Evolutionary conservation across 2,797 vertebrate species (phyloP).

Genomic region (Macrochelys suwanniensis): DNA sequence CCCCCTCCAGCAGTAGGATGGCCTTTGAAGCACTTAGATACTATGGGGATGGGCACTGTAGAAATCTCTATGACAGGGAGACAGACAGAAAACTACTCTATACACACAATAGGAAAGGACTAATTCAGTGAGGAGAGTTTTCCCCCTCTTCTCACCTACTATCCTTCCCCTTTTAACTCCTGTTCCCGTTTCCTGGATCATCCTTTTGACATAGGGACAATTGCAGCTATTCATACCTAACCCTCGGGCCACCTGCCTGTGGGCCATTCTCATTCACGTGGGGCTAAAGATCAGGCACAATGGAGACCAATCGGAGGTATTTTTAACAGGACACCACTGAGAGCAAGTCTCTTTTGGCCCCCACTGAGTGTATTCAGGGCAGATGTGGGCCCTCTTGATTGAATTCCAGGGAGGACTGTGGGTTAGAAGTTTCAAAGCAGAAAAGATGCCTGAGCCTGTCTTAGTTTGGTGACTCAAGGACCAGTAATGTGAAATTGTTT

Average conservation of each 20-base stretch:
- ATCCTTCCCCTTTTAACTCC: constrained; percentile 32
- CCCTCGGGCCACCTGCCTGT: constrained; percentile 80
- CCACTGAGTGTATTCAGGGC: constrained; percentile 24
- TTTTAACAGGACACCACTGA: constrained; percentile 51
- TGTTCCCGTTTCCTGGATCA: constrained; percentile 65
- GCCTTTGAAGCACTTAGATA: background rate
- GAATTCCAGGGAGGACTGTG: constrained; percentile 1
- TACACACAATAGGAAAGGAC: constrained; percentile 26
- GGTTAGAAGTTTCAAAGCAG: constrained; percentile 59
- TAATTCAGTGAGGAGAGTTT: constrained; percentile 17
- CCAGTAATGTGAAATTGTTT: constrained; percentile 29
- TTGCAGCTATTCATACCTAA: constrained; percentile 71
- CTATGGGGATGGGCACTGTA: background rate
- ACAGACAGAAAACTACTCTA: background rate
- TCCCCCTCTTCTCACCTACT: constrained; percentile 40
- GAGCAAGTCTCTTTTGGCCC: constrained; percentile 27
- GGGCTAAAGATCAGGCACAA: constrained; percentile 76
- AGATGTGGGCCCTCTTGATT: constrained; percentile 20
- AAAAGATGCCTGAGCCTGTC: constrained; percentile 57
- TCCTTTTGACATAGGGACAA: constrained; percentile 76
- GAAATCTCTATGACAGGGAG: background rate
- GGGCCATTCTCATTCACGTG: constrained; percentile 80
- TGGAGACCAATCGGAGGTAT: constrained; percentile 66
- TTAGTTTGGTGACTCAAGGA: constrained; percentile 61
- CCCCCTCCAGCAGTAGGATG: background rate